Conservation (phyloP, 2,888 invertebrate species). For the Hoplodrina blanda region DNA sequence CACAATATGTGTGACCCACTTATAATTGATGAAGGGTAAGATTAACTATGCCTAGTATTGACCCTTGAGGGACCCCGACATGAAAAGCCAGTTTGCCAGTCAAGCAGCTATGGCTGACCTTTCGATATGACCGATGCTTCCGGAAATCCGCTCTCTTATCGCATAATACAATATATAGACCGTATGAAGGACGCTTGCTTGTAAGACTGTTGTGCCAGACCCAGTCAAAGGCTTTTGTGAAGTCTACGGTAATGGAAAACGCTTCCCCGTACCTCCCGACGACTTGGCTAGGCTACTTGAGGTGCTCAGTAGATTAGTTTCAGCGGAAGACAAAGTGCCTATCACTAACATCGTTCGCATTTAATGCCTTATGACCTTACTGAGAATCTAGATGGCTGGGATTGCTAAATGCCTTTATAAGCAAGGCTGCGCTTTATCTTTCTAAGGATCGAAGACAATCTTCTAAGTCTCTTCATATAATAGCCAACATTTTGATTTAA, state of each 20-base stretch:
- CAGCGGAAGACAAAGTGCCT: too few relatives aligned
- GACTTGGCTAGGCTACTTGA: not conserved
- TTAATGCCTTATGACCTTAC: not conserved
- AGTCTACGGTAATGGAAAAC: not conserved
- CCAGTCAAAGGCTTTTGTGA: not conserved
- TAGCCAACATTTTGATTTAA: constrained; percentile 36
- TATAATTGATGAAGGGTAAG: not conserved
- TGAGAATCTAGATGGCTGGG: not conserved
- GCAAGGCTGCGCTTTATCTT: too few relatives aligned
- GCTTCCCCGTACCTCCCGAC: not conserved
- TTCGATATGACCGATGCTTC: not conserved
- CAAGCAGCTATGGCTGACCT: not conserved
- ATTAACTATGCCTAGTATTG: not conserved
- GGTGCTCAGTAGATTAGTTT: too few relatives aligned
- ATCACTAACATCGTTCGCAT: not conserved
- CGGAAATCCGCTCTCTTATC: not conserved
- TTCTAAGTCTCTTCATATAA: not conserved
- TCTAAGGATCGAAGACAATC: not conserved
- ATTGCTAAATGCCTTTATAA: not conserved
- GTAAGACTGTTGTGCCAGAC: not conserved
- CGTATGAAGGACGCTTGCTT: not conserved
- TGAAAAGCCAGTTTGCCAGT: not conserved
- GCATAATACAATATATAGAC: not conserved
- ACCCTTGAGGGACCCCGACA: constrained; percentile 3
- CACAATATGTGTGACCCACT: not conserved